Base-by-base conservation (phyloP, 1,140 invertebrate genomes). In the Drosophila burlai region DNA sequence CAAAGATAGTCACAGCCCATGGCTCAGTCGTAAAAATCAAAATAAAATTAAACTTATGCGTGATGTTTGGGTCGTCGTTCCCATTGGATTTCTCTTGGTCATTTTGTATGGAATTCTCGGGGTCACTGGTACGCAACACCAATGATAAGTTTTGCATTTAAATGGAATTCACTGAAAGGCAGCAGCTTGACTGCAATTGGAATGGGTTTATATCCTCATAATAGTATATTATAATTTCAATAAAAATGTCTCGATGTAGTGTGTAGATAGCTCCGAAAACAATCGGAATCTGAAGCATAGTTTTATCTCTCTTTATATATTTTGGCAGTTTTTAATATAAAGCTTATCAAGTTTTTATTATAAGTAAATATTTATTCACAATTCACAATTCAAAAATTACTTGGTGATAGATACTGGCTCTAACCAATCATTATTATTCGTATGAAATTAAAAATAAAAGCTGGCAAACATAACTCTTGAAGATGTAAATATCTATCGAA, bases 21-120 rank as follows among this genome's bases (percentile, higher is more conserved):
- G 73, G 40, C 43, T 40, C 66, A 84, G 81, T 91, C 82, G 79
- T 92, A 92, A 92, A 92, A 92, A 92, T 92, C 91, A 92, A 91
- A 92, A 92, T 91, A 92, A 84, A 92, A 86, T 91, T 87, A 81
- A 91, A 92, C 82, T 90, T 92, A 92, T 92, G 87, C 91, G 84
- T 83, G 87, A 86, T 89, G 84, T 89, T 90, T 81, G 68, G 65
- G 57, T 64, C 75, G 6, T 26, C 68, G 24, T 40, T 77, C 52
- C 50, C 64, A 66, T 76, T 81, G 54, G 65, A 59, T 67, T 79
- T 69, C 59, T 46, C 34, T 26, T 52, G 40, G 18, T 54, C 58
- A 16, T 61, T 31, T 49, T 69, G 45, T 55, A 21, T 49, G 38
- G 43, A 58, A 76, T 73, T 64, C 45, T 29, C 47, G 42, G 65